These are phyloP conservation scores for Andrena bicolor DNA, from an alignment of 2,888 invertebrate species.

Conservation along the genomic window DNA sequence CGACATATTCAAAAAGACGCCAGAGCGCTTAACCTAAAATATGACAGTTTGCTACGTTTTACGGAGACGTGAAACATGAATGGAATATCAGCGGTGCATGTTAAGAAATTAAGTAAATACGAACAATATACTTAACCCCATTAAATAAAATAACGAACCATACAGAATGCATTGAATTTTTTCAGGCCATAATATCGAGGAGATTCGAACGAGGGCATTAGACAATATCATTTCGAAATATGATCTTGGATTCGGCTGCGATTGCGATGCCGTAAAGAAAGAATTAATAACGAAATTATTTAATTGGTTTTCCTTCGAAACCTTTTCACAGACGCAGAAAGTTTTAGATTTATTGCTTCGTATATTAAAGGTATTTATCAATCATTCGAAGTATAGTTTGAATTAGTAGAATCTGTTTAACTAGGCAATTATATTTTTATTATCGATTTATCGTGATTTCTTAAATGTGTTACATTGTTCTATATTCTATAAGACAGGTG, in stretches of 20 bases:
- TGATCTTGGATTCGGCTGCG: constrained; percentile 88
- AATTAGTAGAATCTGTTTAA: constrained; percentile 78
- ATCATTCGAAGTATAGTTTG: constrained; percentile 7
- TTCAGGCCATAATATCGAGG: constrained; percentile 87
- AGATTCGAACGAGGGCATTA: constrained; percentile 87
- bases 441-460: neutral
- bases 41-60: constrained; percentile 13
- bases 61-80: constrained; percentile 70
- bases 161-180: neutral
- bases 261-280: constrained; percentile 87
- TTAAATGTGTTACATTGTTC: neutral
- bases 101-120: constrained; percentile 78
- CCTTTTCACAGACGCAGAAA: constrained; percentile 86
- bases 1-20: constrained; percentile 52
- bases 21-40: constrained; percentile 49
- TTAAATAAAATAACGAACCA: neutral
- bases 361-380: constrained; percentile 86
- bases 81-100: constrained; percentile 75
- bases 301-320: constrained; percentile 88
- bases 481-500: constrained; percentile 64
- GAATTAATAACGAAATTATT: constrained; percentile 87
- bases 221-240: constrained; percentile 87
- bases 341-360: constrained; percentile 87
- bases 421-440: constrained; percentile 1
- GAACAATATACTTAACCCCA: neutral